Conservation (phyloP, 2,888 invertebrate species). For the Agonopterix arenella region DNA sequence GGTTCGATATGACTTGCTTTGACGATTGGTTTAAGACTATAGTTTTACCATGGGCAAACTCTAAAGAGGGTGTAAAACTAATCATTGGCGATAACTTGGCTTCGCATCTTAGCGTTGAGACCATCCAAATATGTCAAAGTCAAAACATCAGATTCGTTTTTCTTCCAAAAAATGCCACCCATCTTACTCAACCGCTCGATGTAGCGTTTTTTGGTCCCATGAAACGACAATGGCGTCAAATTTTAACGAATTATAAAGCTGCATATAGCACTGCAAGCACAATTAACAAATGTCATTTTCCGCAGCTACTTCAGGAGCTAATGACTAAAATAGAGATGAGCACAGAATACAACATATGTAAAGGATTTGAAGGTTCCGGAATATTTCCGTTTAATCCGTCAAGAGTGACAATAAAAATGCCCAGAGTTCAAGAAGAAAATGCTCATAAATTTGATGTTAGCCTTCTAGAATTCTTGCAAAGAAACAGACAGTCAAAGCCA, state of each 20-base stretch:
- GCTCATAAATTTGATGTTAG: constrained; percentile 7
- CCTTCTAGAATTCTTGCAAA: constrained; percentile 9
- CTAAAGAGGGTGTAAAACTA: constrained; percentile 6
- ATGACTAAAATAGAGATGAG: constrained; percentile 12
- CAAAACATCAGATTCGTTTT: constrained; percentile 2
- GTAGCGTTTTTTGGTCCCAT: constrained; percentile 17
- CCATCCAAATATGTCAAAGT: neutral
- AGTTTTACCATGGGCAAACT: constrained; percentile 10
- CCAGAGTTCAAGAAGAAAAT: constrained; percentile 6
- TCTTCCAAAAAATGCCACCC: constrained; percentile 20
- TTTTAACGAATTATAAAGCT: constrained; percentile 7
- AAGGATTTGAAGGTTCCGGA: constrained; percentile 16
- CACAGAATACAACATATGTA: constrained; percentile 7
- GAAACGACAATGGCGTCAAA: constrained; percentile 9
- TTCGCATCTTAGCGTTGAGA: constrained; percentile 5
- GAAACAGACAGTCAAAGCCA: constrained; percentile 8
- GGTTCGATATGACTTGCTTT: constrained; percentile 30
- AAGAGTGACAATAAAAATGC: constrained; percentile 9
- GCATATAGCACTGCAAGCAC: constrained; percentile 7
- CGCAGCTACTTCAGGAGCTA: constrained; percentile 13
- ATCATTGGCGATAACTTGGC: constrained; percentile 12
- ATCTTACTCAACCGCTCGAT: constrained; percentile 32
- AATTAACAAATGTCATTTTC: constrained; percentile 17
- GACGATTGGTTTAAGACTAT: constrained; percentile 28
- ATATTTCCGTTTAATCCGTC: constrained; percentile 12